These are phyloP conservation scores for Arctocebus calabarensis DNA, from an alignment of 2,797 vertebrate species.

Conservation along the genomic window DNA sequence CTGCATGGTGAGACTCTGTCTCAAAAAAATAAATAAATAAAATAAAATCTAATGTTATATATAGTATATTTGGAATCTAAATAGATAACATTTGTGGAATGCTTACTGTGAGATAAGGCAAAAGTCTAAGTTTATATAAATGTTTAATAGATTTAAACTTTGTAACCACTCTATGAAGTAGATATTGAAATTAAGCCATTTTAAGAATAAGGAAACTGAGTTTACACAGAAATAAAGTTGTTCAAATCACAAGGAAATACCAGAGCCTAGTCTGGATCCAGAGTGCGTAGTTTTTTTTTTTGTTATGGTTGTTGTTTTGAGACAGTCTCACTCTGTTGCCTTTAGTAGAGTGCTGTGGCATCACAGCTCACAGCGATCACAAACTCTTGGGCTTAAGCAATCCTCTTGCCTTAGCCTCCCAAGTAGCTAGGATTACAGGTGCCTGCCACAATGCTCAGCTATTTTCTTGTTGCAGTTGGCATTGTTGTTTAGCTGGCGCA, in stretches of 20 bases:
- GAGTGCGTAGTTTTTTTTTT: neutral
- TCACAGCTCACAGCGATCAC: too few relatives aligned
- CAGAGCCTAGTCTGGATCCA: neutral
- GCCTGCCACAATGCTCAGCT: too few relatives aligned
- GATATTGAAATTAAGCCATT: neutral
- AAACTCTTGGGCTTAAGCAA: too few relatives aligned
- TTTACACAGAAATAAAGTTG: neutral
- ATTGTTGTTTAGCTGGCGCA: too few relatives aligned
- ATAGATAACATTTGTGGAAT: neutral
- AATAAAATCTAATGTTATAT: neutral
- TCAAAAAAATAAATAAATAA: too few relatives aligned
- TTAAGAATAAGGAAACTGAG: constrained; percentile 28
- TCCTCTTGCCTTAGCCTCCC: too few relatives aligned
- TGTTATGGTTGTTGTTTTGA: too few relatives aligned
- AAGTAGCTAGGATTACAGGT: too few relatives aligned
- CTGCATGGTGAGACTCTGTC: too few relatives aligned
- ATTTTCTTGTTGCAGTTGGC: too few relatives aligned
- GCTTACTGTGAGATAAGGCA: neutral
- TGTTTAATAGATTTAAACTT: neutral
- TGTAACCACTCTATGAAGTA: neutral
- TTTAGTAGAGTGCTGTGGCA: too few relatives aligned
- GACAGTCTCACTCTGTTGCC: too few relatives aligned
- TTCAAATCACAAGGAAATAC: neutral
- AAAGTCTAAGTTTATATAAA: neutral
- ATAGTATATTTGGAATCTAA: neutral